phyloP scores from a whole-genome alignment of 2,113 vertebrate species.

The Odocoileus hemionus region DNA sequence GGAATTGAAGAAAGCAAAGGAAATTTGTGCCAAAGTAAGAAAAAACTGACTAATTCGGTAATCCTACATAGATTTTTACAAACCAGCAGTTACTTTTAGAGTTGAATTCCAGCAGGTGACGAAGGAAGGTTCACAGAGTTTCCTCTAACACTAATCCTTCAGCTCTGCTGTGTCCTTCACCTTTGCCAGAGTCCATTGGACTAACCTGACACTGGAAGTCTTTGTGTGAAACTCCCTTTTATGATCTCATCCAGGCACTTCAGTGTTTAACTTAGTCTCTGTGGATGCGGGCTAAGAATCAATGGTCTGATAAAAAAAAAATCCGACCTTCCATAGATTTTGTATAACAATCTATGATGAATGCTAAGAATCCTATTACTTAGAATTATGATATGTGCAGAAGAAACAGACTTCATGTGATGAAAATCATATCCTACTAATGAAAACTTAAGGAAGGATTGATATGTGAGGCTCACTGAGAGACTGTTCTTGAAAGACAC shows the following conservation, averaged over 20 bases:
- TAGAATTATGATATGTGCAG: neutral
- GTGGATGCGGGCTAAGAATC: neutral
- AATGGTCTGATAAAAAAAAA: neutral
- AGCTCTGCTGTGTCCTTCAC: neutral
- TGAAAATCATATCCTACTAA: neutral
- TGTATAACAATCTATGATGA: neutral
- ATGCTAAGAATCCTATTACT: neutral
- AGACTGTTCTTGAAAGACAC: neutral
- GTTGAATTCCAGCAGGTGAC: neutral
- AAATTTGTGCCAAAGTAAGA: neutral
- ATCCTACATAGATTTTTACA: neutral
- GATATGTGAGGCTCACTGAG: neutral
- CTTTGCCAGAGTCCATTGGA: neutral
- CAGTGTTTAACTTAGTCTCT: neutral
- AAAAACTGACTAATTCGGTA: neutral
- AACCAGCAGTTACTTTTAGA: neutral
- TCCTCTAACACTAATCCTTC: constrained; percentile 3
- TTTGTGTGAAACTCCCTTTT: neutral
- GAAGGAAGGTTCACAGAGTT: neutral
- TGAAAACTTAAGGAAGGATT: neutral
- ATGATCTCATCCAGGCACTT: neutral
- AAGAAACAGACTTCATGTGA: constrained; percentile 8
- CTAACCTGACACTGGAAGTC: neutral
- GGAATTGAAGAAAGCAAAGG: constrained; percentile 19
- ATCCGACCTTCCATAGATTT: neutral